Conservation (phyloP, 2,888 invertebrate species). For the Lacanobia wlatinum region DNA sequence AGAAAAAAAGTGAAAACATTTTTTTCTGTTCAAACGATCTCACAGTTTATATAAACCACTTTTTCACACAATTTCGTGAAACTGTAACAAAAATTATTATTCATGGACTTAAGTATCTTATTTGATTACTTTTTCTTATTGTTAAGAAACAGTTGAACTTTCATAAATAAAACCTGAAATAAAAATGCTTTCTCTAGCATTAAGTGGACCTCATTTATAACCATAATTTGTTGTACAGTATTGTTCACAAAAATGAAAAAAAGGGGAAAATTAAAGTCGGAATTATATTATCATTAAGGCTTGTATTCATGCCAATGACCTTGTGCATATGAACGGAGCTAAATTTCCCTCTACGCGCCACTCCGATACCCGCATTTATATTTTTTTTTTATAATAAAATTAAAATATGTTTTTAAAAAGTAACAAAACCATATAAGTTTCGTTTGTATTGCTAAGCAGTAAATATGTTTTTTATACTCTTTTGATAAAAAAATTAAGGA, state of each 20-base stretch:
- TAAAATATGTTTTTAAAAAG: too few species aligned
- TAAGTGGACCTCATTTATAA: conserved; percentile 26
- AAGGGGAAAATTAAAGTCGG: too few species aligned
- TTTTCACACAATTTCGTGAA: conserved; percentile 13
- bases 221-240: conserved; percentile 6
- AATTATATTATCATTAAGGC: too few species aligned
- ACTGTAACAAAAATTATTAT: conserved; percentile 28
- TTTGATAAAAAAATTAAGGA: too few species aligned
- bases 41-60: background rate
- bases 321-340: too few species aligned
- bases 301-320: too few species aligned
- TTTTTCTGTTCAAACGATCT: background rate
- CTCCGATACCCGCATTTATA: too few species aligned
- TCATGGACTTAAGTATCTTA: conserved; percentile 21
- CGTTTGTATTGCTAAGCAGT: too few species aligned
- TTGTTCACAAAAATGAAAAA: conserved; percentile 1
- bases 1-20: background rate
- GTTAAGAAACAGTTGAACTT: conserved; percentile 28
- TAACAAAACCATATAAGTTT: too few species aligned
- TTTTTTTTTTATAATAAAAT: too few species aligned
- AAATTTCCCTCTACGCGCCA: too few species aligned
- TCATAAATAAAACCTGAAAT: conserved; percentile 47
- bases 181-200: conserved; percentile 37
- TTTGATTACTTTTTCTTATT: conserved; percentile 26
- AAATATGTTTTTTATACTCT: too few species aligned